Base-by-base conservation (phyloP, 2,797 vertebrate genomes). In the Otolemur crassicaudatus region DNA sequence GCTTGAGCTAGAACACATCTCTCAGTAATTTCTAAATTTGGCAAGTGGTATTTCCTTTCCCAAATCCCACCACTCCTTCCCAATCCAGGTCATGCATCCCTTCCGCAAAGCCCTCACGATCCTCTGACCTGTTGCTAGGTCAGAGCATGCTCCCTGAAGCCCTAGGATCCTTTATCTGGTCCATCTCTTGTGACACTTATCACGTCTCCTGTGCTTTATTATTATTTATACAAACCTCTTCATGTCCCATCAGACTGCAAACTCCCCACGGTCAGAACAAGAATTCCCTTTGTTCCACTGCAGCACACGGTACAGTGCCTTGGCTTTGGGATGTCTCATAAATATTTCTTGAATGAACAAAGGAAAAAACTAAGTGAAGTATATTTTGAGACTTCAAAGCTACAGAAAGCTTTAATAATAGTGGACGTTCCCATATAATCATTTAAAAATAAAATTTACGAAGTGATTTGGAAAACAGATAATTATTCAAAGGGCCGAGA, bases 1-100 rank as follows among this genome's bases (percentile, higher is more conserved):
- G n/a, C 37, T 72, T 9, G 31, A 86, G 34, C 53, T 61, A 6
- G 60, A 85, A 34, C 11, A 56, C 17, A 20, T 91, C 90, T 87
- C 91, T 92, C 31, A 29, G 53, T 76, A 56, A 72, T 72, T 81
- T 95, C 89, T 91, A 58, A 89, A 87, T 76, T 60, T 91, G 63
- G 72, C 89, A 93, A 90, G 60, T 72, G 46, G 80, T 80, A 34
- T 13, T 80, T 60, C 12, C 61, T 73, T 95, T 53, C 17, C 76
- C 80, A 27, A 67, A 53, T 80, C 22, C 3, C 29, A 43, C 12
- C 37, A 19, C 23, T 63, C 40, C 31, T 76, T 85, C 17, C 17
- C 34, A 17, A 7, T 34, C 2, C 25, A 25, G 25, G 63, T 61
- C 37, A 53, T 70, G 5, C 0, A 0, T 25, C 34, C 8, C 27